A percentile compares a stretch with the other conserved stretches of the same genome.
Conservation (phyloP, 2,888 invertebrate genomes). For the Acleris sparsana region DNA sequence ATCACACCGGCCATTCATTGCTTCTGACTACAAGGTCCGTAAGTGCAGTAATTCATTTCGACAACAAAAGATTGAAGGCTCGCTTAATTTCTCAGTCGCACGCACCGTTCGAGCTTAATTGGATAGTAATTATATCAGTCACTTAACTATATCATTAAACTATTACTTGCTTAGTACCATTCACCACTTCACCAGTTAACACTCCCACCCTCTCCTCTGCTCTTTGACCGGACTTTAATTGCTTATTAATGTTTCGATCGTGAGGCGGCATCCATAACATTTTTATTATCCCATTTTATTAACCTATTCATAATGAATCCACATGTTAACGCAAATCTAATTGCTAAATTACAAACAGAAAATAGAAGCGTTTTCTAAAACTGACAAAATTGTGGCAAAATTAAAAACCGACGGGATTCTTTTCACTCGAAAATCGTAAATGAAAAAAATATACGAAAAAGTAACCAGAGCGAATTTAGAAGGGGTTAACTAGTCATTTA, state of each 20-base stretch:
- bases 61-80: slow-evolving; percentile 77
- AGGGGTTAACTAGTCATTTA: no score
- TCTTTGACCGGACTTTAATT: slow-evolving; percentile 18
- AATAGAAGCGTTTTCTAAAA: no score
- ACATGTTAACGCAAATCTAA: no score
- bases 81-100: slow-evolving; percentile 78
- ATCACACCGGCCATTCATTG: slow-evolving; percentile 68
- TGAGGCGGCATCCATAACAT: background rate
- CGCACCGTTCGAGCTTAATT: slow-evolving; percentile 68
- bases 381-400: no score
- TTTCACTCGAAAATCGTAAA: no score
- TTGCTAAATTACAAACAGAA: no score
- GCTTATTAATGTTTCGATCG: slow-evolving; percentile 12
- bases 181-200: slow-evolving; percentile 27
- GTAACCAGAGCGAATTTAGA: no score
- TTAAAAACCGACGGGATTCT: no score
- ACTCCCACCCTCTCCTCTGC: slow-evolving; percentile 1
- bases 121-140: slow-evolving; percentile 67
- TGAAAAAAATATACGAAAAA: no score
- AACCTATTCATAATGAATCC: no score
- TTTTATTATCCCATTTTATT: slow-evolving; percentile 1
- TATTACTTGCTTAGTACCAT: slow-evolving; percentile 45
- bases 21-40: slow-evolving; percentile 69
- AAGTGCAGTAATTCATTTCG: slow-evolving; percentile 69
- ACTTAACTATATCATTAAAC: slow-evolving; percentile 55